A percentile compares a stretch with the other conserved stretches of the same genome.
phyloP scores from a whole-genome alignment of 2,797 vertebrate species.

The Tolypeutes matacus region DNA sequence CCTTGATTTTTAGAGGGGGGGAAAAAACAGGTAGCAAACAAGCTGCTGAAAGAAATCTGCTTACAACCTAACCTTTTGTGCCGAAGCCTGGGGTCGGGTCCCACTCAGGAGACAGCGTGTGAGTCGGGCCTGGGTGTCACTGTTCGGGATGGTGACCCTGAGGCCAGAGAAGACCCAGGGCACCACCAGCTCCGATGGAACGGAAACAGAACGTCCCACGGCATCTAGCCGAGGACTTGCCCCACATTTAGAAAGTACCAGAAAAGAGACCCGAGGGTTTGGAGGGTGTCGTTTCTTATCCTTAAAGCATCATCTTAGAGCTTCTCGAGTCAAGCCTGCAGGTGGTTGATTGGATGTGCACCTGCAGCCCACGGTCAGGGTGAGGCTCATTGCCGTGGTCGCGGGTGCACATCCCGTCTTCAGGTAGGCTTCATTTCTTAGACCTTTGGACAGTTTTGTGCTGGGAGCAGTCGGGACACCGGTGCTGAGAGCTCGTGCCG shows the following conservation, averaged over 20 bases:
- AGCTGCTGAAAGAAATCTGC: background rate
- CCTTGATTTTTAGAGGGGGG: background rate
- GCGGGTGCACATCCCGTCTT: too few species aligned
- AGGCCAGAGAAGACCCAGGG: background rate
- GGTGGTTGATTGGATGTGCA: too few species aligned
- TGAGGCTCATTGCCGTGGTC: too few species aligned
- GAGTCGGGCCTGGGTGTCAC: background rate
- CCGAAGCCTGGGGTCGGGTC: background rate
- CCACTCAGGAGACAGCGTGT: too few species aligned
- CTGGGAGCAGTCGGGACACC: too few species aligned
- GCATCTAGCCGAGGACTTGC: background rate
- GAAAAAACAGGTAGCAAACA: background rate
- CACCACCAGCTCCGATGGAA: too few species aligned
- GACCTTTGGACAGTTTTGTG: background rate
- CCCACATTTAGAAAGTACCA: background rate
- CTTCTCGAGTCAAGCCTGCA: background rate
- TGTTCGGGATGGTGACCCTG: background rate
- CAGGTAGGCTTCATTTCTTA: background rate
- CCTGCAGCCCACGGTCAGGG: too few species aligned
- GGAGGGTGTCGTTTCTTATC: background rate
- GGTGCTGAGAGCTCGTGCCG: background rate
- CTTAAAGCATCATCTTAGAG: background rate
- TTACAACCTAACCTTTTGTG: rapidly evolving
- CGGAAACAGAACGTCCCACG: background rate
- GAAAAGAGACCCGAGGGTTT: rapidly evolving